A percentile compares a stretch with the other conserved stretches of the same genome.
Evolutionary conservation across 2,797 vertebrate species (phyloP).

Genomic region (Sebastes matsubarae): DNA sequence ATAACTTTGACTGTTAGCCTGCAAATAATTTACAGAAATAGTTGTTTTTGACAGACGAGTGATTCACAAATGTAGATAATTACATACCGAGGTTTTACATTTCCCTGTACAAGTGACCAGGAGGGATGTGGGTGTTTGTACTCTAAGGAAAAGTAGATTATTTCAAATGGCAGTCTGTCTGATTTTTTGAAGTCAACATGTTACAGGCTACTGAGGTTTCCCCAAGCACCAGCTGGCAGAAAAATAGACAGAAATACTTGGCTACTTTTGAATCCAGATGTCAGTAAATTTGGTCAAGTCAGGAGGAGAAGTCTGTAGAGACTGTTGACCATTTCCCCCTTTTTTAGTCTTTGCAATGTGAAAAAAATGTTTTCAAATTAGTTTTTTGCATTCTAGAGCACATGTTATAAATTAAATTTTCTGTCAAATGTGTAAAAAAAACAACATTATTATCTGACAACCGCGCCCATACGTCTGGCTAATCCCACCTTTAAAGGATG

Average conservation of each 20-base stretch:
- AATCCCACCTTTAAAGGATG: neutral
- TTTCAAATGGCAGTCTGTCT: neutral
- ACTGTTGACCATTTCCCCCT: neutral
- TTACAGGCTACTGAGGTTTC: slow-evolving; percentile 39
- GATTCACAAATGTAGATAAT: slow-evolving; percentile 8
- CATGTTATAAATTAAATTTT: neutral
- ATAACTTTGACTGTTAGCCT: neutral
- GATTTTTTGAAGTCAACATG: slow-evolving; percentile 40
- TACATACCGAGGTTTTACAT: neutral
- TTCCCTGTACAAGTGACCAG: neutral
- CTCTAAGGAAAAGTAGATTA: neutral
- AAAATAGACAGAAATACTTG: neutral
- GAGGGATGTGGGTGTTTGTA: neutral
- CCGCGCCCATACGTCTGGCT: neutral
- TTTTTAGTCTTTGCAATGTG: neutral
- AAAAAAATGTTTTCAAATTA: neutral
- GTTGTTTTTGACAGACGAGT: slow-evolving; percentile 15
- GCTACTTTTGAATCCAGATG: slow-evolving; percentile 1
- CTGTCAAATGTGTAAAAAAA: neutral
- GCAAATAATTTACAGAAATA: neutral
- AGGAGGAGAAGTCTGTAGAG: neutral
- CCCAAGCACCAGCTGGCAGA: neutral
- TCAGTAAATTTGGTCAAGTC: neutral
- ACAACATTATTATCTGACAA: no score
- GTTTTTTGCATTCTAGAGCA: neutral